Base-by-base conservation (phyloP, 2,797 vertebrate species). In the Pseudopleuronectes americanus region DNA sequence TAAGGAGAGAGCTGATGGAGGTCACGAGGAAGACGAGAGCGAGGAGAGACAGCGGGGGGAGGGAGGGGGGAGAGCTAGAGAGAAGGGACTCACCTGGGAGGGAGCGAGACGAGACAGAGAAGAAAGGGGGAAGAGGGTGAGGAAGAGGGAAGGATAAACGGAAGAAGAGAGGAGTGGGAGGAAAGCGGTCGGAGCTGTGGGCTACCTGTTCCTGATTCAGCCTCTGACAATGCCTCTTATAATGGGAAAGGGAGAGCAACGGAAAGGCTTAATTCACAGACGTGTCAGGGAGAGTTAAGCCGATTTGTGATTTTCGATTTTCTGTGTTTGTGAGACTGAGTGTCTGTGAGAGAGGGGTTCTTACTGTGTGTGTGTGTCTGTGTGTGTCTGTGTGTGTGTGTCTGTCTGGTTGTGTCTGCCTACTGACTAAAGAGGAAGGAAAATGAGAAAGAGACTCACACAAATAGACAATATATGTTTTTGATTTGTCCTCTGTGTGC, bases 251-350 rank as follows among this genome's bases (percentile, higher is more conserved):
- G 83, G 87, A 83, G 87, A 89, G 87, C 80, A 87, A 85, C 81
- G 88, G 90, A 91, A 92, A 89, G 77, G 87, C 88, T 92, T 93
- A 87, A 93, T 93, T 90, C 91, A 91, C 90, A 91, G 90, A 92
- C 71, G 83, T 92, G 92, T 93, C 90, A 80, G 90, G 84, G 81
- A 89, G 91, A 90, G 90, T 92, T 93, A 91, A 93, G 92, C 90
- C 87, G 90, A 92, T 92, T 92, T 91, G 90, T 89, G 90, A 92
- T 92, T 92, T 92, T 92, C 88, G 88, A 91, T 92, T 92, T 91
- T 92, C 86, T 89, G 84, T 89, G 90, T 92, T 91, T 91, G 88
- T 75, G 83, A 84, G 84, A 78, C 81, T 77, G 84, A 89, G 83
- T 89, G 89, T 84, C 81, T 86, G 83, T 86, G 89, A 86, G 86